These are phyloP conservation scores for Azemiops feae DNA, from an alignment of 2,113 vertebrate genomes.

Conservation along the genomic window DNA sequence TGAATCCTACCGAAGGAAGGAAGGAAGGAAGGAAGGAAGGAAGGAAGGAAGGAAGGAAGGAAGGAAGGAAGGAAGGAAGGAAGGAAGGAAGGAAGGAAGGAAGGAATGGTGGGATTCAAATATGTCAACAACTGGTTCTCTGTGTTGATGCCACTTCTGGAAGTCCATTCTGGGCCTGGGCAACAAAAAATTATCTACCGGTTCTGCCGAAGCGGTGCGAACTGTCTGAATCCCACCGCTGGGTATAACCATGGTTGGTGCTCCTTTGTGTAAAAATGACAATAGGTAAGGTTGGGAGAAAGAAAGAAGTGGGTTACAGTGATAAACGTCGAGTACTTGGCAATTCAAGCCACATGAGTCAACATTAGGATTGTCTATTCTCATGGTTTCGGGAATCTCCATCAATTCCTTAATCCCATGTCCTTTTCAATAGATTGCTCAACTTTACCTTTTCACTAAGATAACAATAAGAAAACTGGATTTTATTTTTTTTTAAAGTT, in stretches of 20 bases:
- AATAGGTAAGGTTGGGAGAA: neutral
- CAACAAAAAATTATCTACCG: too few relatives aligned
- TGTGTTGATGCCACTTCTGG: too few relatives aligned
- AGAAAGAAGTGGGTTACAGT: neutral
- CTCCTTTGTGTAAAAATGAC: neutral
- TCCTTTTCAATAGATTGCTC: neutral
- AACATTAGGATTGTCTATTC: neutral
- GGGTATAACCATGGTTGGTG: neutral
- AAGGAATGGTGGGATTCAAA: too few relatives aligned
- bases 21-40: too few relatives aligned
- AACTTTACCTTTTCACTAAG: neutral
- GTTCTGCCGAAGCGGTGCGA: too few relatives aligned
- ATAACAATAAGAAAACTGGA: neutral
- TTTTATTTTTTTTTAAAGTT: neutral
- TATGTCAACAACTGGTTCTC: too few relatives aligned
- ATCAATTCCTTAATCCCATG: neutral
- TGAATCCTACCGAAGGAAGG: too few relatives aligned
- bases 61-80: too few relatives aligned
- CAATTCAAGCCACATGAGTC: neutral
- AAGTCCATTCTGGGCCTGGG: too few relatives aligned
- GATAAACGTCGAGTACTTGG: neutral
- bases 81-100: too few relatives aligned
- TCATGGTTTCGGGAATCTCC: neutral
- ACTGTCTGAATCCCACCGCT: too few relatives aligned
- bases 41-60: too few relatives aligned